Conservation (phyloP, 2,888 invertebrate genomes). For the Heliconius cydno region DNA sequence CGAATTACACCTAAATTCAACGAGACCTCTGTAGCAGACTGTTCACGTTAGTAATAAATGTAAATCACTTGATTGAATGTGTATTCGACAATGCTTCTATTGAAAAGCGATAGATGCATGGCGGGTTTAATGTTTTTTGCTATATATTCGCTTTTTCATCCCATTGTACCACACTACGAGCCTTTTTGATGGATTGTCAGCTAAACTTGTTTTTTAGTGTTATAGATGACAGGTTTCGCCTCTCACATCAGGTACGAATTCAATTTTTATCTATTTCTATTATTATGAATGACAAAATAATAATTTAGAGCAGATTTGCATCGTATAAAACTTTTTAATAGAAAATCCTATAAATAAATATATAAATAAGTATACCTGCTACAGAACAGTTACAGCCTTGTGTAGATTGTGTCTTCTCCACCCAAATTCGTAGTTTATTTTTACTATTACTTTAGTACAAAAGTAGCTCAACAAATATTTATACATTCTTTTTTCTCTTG, state of each 20-base stretch:
- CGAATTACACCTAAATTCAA: slow-evolving; percentile 6
- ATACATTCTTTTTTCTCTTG: too few species aligned
- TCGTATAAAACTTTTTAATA: too few species aligned
- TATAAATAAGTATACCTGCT: too few species aligned
- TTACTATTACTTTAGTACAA: too few species aligned
- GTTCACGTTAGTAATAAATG: slow-evolving; percentile 63
- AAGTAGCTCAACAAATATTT: too few species aligned
- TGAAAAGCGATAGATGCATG: slow-evolving; percentile 69
- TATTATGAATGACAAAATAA: neutral
- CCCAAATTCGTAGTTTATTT: too few species aligned
- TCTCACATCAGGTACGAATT: neutral
- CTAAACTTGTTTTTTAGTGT: slow-evolving; percentile 14
- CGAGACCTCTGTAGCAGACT: slow-evolving; percentile 21
- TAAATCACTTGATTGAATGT: slow-evolving; percentile 74
- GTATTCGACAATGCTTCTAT: slow-evolving; percentile 64
- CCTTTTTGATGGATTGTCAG: slow-evolving; percentile 29
- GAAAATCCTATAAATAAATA: too few species aligned
- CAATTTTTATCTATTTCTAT: neutral
- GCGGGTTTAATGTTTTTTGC: slow-evolving; percentile 62
- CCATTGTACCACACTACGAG: slow-evolving; percentile 7
- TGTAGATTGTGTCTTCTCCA: too few species aligned
- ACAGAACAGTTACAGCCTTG: too few species aligned
- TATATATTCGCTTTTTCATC: slow-evolving; percentile 23
- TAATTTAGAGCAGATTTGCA: neutral
- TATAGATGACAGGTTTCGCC: neutral